Evolutionary conservation across 2,797 vertebrate genomes (phyloP).

Genomic region (Loriculus beryllinus): DNA sequence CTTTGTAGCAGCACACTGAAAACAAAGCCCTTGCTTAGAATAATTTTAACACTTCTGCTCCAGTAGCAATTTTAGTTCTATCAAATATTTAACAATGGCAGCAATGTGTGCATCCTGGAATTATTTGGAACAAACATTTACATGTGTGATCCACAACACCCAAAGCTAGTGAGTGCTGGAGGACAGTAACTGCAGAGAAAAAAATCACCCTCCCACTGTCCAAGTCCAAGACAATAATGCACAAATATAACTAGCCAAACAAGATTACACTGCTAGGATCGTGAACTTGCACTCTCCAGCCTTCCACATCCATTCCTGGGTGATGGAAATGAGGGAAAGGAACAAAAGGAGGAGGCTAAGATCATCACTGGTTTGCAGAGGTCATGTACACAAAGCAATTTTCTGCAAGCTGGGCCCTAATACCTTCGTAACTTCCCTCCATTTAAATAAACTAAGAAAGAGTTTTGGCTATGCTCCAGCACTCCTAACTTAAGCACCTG

Average conservation of each 20-base stretch:
- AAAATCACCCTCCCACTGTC: not conserved
- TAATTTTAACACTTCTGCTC: not conserved
- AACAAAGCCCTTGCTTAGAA: constrained; percentile 7
- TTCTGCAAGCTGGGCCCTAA: not conserved
- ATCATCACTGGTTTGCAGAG: not conserved
- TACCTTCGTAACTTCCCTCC: not conserved
- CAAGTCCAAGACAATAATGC: not conserved
- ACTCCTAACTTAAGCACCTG: constrained; percentile 2
- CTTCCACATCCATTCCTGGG: not conserved
- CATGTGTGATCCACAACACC: not conserved
- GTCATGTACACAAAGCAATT: not conserved
- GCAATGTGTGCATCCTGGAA: not conserved
- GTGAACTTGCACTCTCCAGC: not conserved
- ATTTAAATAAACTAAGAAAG: not conserved
- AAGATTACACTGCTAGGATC: not conserved
- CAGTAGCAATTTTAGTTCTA: not conserved
- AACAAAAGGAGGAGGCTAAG: not conserved
- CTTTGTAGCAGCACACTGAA: not conserved
- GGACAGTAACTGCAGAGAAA: not conserved
- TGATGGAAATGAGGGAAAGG: not conserved
- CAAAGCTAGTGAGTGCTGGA: not conserved
- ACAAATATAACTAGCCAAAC: not conserved
- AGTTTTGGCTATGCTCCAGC: not conserved
- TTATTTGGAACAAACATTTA: not conserved
- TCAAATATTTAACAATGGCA: not conserved